These are phyloP conservation scores for Poecilia velifera DNA, from an alignment of 2,797 vertebrate genomes.

Conservation along the genomic window DNA sequence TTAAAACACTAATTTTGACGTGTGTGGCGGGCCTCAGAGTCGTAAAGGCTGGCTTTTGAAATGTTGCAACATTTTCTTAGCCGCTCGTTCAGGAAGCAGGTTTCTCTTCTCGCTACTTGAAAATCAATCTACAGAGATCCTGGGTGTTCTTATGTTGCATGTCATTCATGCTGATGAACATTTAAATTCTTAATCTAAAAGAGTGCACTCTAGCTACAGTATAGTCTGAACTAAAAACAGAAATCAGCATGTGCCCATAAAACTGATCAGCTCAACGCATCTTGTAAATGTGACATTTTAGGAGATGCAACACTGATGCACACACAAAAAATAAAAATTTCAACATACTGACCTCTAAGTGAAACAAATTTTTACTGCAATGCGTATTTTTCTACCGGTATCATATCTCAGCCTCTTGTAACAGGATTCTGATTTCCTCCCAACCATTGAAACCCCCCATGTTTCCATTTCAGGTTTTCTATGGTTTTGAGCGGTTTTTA, in stretches of 20 bases:
- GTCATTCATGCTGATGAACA: not conserved
- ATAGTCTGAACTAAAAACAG: no score
- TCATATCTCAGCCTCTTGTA: not conserved
- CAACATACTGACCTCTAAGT: not conserved
- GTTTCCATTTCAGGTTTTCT: not conserved
- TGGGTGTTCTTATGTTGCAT: not conserved
- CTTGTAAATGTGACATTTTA: not conserved
- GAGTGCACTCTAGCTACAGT: not conserved
- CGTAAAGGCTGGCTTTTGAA: not conserved
- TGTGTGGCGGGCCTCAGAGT: no score
- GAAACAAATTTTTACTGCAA: not conserved
- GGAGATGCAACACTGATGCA: not conserved
- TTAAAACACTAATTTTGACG: no score
- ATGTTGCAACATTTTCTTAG: not conserved
- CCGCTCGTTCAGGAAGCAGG: not conserved
- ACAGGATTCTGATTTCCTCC: not conserved
- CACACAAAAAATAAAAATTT: not conserved
- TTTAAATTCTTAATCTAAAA: not conserved
- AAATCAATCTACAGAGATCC: not conserved
- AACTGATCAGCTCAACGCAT: no score
- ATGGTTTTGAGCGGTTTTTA: not conserved
- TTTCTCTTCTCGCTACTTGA: not conserved
- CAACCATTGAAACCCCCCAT: not conserved
- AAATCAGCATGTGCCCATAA: not conserved
- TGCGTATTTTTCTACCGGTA: not conserved